Evolutionary conservation across 2,888 invertebrate genomes (phyloP), one percentile per base, ranked within the genome.

Genomic region (Neuroscelio doddi): DNA sequence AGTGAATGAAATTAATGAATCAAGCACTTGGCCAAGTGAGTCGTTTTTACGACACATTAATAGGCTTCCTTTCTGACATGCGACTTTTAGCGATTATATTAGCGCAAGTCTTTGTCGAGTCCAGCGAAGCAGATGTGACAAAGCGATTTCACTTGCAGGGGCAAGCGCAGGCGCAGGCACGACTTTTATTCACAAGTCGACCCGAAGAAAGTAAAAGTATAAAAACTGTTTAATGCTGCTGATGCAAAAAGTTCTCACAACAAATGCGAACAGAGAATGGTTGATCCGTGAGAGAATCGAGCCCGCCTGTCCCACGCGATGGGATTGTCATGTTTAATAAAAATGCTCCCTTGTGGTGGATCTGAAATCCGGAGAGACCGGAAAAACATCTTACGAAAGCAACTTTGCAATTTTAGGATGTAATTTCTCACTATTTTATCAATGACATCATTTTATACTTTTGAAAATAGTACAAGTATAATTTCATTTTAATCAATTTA

Each of bases 171-270:
- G 21, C 8, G 10, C 24, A 16, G 45, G 9, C 26, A 34, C 51
- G 30, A 42, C 26, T 29, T n/a, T n/a, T n/a, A 29, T 9, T 27
- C 47, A 4, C 8, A 36, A 9, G 9, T 10, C 17, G 38, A 46
- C 14, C 14, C 24, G 29, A 66, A 57, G 65, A 68, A 66, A 68
- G 67, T 64, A 67, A 59, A 46, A 67, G 64, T 36, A 26, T 32
- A 56, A 55, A 50, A 47, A 26, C 46, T 41, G 44, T 55, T 68
- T 56, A 57, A 32, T 14, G 55, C 17, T 21, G 17, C 21, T 39
- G 39, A 34, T 24, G 17, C 46, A 71, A 64, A 75, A 69, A 64
- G 47, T 72, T 75, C 72, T 64, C 73, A 72, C 69, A 68, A 61
- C 27, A 52, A 68, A 68, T 56, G 45, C 34, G 26, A 65, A 38